Evolutionary conservation across 2,888 invertebrate genomes (phyloP).

Genomic region (Stenoptilia bipunctidactyla): DNA sequence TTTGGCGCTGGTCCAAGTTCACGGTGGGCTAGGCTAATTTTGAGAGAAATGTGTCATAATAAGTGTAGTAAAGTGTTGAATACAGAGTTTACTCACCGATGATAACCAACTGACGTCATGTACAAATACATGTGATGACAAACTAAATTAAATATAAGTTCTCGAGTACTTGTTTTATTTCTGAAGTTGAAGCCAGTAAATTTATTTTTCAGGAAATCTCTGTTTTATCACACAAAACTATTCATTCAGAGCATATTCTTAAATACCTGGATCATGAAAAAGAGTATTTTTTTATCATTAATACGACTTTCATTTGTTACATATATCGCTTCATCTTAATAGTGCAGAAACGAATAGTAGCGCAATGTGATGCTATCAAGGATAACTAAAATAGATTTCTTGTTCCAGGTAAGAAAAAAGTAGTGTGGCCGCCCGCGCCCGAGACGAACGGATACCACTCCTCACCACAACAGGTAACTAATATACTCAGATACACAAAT

Average conservation of each 20-base stretch:
- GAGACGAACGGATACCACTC: conserved; percentile 75
- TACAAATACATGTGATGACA: conserved; percentile 5
- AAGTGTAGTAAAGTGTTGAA: conserved; percentile 40
- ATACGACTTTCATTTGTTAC: not conserved
- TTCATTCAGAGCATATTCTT: too few relatives aligned
- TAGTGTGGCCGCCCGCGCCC: conserved; percentile 88
- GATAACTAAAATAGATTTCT: conserved; percentile 15
- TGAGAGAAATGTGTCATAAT: conserved; percentile 57
- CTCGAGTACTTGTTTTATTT: not conserved
- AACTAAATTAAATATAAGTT: not conserved
- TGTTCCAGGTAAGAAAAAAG: conserved; percentile 83
- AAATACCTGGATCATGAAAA: too few relatives aligned
- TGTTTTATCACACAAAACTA: too few relatives aligned
- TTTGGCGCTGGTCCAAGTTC: conserved; percentile 48
- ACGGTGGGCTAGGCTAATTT: conserved; percentile 52
- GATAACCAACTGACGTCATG: conserved; percentile 12
- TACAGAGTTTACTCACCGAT: conserved; percentile 23
- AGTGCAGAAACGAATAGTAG: not conserved
- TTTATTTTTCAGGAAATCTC: too few relatives aligned
- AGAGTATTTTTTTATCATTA: too few relatives aligned
- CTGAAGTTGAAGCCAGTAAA: too few relatives aligned
- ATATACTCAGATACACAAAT: too few relatives aligned
- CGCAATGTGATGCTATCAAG: not conserved
- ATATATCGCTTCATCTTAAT: not conserved
- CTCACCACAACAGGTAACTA: conserved; percentile 42